Base-by-base conservation (phyloP, 35 echinoderm and acorn worm species). In the Holothuria glaberrima region DNA sequence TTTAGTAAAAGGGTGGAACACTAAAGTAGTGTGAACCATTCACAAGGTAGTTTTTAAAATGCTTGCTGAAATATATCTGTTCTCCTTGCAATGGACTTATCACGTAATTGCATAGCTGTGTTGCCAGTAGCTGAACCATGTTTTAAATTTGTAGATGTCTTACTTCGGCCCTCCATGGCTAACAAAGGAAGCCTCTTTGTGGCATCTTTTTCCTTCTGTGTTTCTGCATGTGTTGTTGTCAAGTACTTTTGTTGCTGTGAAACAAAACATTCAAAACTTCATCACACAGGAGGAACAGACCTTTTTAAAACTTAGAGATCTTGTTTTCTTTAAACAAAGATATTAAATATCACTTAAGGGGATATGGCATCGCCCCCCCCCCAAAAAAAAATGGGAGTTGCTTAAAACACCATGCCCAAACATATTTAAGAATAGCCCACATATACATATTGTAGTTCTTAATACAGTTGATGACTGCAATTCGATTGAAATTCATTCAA, bases 11-110 rank as follows among this genome's bases (percentile, higher is more conserved):
- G 36, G 7, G 36, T 41, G 36, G 36, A 41, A 41, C 2, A 41
- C 36, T 41, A 41, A n/a, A n/a, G n/a, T n/a, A n/a, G n/a, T 46
- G 44, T 54, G 50, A 14, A 12, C 0, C 9, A 54, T 9, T 54
- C 3, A 9, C 50, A 54, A 54, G 50, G 13, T 46, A 17, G 12
- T 14, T 54, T 14, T 38, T 45, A 75, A 38, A 75, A 75, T 31
- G 71, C 71, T 75, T 75, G 71, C 31, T 75, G 71, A 41, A 75
- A 75, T 6, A 75, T 75, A 41, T 75, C 71, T 38, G 71, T 75
- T 38, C 19, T 75, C 33, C 71, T 75, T 9, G 71, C 29, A 38
- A 75, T 35, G 33, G 29, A n/a, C 24, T 45, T 75, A 38, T 38
- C 44, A 35, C 29, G 31, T 38, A 41, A 32, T 75, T 54, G 50